Conservation (phyloP, 2,113 vertebrate species). For the Vidua macroura region DNA sequence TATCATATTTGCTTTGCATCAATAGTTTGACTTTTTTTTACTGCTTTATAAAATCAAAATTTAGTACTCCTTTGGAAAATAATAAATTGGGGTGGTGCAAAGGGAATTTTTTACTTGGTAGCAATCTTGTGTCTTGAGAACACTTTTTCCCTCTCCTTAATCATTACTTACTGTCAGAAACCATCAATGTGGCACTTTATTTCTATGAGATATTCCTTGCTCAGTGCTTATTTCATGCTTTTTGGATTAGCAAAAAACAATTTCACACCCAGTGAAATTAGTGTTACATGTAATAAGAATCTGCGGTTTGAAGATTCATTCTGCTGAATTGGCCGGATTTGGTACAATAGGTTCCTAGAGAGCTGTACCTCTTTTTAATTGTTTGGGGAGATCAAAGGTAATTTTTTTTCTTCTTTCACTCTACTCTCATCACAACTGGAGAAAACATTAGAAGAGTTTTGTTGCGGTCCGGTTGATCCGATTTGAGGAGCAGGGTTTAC, state of each 20-base stretch:
- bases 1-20: neutral
- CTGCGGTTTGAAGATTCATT: neutral
- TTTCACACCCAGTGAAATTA: slow-evolving; percentile 2
- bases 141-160: neutral
- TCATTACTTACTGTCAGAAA: neutral
- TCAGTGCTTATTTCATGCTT: neutral
- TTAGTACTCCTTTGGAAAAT: neutral
- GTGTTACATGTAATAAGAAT: neutral
- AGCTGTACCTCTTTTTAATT: neutral
- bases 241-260: neutral
- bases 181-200: neutral
- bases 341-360: neutral
- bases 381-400: neutral
- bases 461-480: fast-evolving
- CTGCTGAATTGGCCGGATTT: neutral
- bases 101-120: neutral
- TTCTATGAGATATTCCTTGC: neutral
- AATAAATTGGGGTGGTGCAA: neutral
- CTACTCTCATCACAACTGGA: neutral
- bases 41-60: neutral
- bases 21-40: neutral
- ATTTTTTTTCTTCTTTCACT: neutral
- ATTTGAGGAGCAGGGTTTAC: neutral
- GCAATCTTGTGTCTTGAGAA: neutral
- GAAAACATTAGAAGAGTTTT: neutral